phyloP scores from a whole-genome alignment of 2,888 invertebrate genomes.

The Dryobota labecula region DNA sequence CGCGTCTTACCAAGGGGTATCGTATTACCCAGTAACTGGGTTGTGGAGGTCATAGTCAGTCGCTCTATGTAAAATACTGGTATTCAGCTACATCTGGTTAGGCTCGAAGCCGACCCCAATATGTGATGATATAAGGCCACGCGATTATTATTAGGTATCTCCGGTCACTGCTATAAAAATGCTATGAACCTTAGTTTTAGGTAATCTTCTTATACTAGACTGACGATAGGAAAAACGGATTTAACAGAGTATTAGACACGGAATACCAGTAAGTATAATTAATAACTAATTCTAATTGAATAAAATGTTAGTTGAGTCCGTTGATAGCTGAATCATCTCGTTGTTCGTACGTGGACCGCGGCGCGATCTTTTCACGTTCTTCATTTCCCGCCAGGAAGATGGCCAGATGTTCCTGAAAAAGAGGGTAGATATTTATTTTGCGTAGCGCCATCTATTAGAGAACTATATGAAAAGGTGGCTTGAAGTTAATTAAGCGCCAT shows the following conservation, averaged over 20 bases:
- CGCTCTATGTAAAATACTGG: no score
- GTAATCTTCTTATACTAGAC: not conserved
- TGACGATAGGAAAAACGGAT: not conserved
- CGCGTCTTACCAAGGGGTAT: no score
- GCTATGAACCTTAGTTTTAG: not conserved
- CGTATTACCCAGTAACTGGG: no score
- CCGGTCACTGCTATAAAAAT: not conserved
- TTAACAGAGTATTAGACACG: slow-evolving; percentile 7
- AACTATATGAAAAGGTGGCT: not conserved
- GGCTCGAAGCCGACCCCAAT: no score
- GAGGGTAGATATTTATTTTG: slow-evolving; percentile 11
- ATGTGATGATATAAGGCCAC: no score
- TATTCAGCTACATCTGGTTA: no score
- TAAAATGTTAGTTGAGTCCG: slow-evolving; percentile 79
- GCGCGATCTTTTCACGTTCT: slow-evolving; percentile 90
- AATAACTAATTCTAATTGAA: slow-evolving; percentile 23
- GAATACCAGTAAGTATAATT: slow-evolving; percentile 15
- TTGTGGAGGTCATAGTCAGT: no score
- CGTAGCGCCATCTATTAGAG: slow-evolving; percentile 3
- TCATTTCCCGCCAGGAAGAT: slow-evolving; percentile 92
- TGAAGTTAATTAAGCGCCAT: slow-evolving; percentile 11
- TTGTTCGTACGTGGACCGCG: slow-evolving; percentile 82
- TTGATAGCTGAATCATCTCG: slow-evolving; percentile 85
- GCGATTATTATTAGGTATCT: not conserved
- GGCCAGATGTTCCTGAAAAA: slow-evolving; percentile 91